Conservation (phyloP, 2,797 vertebrate genomes). For the Pangasius macronema region DNA sequence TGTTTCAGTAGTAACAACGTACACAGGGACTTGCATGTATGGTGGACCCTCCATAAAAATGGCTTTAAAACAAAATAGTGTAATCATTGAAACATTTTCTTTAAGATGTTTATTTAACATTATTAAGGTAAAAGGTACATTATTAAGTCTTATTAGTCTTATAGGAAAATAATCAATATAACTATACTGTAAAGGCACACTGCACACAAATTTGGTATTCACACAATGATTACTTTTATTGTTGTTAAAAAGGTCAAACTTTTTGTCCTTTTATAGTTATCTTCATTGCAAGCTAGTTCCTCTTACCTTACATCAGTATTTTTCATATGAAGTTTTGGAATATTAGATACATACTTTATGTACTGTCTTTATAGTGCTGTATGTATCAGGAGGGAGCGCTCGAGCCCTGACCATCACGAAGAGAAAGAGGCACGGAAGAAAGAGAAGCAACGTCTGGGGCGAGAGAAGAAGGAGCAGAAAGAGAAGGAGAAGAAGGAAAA, state of each 20-base stretch:
- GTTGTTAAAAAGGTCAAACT: neutral
- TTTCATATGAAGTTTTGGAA: neutral
- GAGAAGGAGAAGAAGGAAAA: conserved; percentile 76
- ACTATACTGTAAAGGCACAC: neutral
- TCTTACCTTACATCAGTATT: neutral
- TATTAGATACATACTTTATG: neutral
- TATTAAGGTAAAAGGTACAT: neutral
- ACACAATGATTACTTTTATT: neutral
- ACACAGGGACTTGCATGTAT: neutral
- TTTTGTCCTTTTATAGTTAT: neutral
- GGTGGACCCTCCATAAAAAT: too few relatives aligned
- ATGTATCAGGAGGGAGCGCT: conserved; percentile 62
- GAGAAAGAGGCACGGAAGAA: conserved; percentile 74
- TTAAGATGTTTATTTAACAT: too few relatives aligned
- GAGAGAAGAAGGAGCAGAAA: conserved; percentile 75
- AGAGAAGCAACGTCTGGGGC: conserved; percentile 76
- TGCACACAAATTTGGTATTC: too few relatives aligned
- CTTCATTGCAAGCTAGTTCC: neutral
- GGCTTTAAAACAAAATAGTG: neutral
- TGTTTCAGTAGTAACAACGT: neutral
- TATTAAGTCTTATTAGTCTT: neutral
- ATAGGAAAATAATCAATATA: neutral
- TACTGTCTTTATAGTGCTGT: neutral
- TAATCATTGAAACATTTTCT: neutral
- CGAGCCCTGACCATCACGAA: conserved; percentile 64